Base-by-base conservation (phyloP, 2,888 invertebrate genomes). In the Lasioglossum malachurum region DNA sequence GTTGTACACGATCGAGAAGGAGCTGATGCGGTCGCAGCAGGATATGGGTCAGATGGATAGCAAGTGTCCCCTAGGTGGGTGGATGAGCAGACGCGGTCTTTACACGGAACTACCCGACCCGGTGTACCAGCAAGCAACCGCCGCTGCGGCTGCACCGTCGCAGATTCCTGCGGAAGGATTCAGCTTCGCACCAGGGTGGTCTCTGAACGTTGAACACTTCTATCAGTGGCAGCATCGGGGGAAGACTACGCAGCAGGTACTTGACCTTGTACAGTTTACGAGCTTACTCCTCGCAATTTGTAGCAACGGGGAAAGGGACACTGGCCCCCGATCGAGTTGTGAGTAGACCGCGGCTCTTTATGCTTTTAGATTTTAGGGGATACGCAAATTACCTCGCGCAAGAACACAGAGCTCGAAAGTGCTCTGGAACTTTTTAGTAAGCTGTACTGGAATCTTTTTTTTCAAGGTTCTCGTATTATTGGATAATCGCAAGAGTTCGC, bases 171-270 rank as follows among this genome's bases (percentile, higher is more conserved):
- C 94, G 86, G 96, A 96, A 31, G 96, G 96, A 87, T 96, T 96
- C 95, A 96, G 96, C 95, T 96, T 96, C 93, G 96, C 96, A 83
- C 96, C 96, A 53, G 96, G 96, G 83, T 96, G 96, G 96, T 96
- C 96, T 79, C 95, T 96, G 89, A 96, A 96, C 92, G 96, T 96
- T 60, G 96, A 96, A 92, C 96, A 96, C 92, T 96, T 96, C 83
- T 96, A 96, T 95, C 96, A 96, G 95, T 96, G 96, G 96, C 96
- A 96, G 92, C 96, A 96, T 78, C 96, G 96, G 38, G 96, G 96
- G 75, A 96, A 96, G 93, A 96, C 96, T 31, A 96, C 96, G 49
- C 96, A 96, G 90, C 96, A 96, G 96, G 96, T 96, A 93, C 64
- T 23, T 12, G 38, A 64, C 23, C 31, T 35, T 38, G 31, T 60